A percentile compares a stretch with the other conserved stretches of the same genome.
phyloP scores from a whole-genome alignment of 2,113 vertebrate genomes.

The Sinocyclocheilus grahami region DNA sequence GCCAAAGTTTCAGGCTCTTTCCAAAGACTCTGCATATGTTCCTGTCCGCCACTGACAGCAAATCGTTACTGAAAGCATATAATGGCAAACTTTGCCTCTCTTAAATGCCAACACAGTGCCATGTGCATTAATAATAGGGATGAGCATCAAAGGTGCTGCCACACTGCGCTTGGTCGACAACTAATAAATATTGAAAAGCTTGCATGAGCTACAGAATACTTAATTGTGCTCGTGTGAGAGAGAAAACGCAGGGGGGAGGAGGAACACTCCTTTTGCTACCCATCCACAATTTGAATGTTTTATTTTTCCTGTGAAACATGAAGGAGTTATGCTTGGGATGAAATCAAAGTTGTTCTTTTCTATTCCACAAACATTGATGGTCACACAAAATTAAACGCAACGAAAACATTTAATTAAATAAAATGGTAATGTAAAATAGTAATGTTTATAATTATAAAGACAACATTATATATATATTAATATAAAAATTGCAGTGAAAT shows the following conservation, averaged over 20 bases:
- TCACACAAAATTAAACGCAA: neutral
- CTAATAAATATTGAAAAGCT: conserved; percentile 64
- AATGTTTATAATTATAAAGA: too few species aligned
- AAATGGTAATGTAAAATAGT: too few species aligned
- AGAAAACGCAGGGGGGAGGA: neutral
- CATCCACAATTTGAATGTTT: too few species aligned
- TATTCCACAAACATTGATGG: neutral
- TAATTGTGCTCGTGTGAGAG: conserved; percentile 59
- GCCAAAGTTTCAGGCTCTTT: conserved; percentile 34
- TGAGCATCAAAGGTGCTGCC: conserved; percentile 45
- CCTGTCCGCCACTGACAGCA: conserved; percentile 68
- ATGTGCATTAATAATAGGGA: conserved; percentile 61
- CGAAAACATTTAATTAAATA: too few species aligned
- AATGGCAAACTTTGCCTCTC: conserved; percentile 60
- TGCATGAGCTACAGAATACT: conserved; percentile 58
- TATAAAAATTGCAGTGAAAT: too few species aligned
- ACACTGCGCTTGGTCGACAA: conserved; percentile 58
- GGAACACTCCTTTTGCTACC: neutral
- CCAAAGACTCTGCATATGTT: conserved; percentile 54
- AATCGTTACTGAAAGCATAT: conserved; percentile 78
- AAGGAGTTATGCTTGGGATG: neutral
- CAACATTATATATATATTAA: too few species aligned
- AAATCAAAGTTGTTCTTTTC: neutral
- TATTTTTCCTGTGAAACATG: neutral
- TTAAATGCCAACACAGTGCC: conserved; percentile 64